These are phyloP conservation scores for Parascotia fuliginaria DNA, from an alignment of 2,888 invertebrate genomes.

Conservation along the genomic window DNA sequence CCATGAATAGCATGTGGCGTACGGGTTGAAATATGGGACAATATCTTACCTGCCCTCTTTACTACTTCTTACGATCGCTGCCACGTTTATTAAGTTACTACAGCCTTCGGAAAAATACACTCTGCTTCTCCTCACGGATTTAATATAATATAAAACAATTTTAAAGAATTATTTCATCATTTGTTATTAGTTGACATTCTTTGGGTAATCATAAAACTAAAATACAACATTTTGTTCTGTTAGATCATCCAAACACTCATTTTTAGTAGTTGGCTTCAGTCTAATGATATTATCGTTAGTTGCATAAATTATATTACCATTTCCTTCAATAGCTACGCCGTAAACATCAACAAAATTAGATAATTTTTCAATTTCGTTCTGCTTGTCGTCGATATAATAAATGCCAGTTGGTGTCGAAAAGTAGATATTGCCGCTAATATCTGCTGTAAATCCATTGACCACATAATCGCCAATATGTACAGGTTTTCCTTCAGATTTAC, in stretches of 20 bases:
- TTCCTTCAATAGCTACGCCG: slow-evolving; percentile 47
- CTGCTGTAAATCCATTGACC: slow-evolving; percentile 46
- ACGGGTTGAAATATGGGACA: slow-evolving; percentile 56
- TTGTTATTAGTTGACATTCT: too few species aligned
- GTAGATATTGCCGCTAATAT: slow-evolving; percentile 48
- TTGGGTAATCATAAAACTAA: neutral
- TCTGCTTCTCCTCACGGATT: too few species aligned
- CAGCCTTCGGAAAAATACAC: slow-evolving; percentile 19
- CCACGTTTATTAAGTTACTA: slow-evolving; percentile 31
- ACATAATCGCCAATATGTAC: slow-evolving; percentile 27
- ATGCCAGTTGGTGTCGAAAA: slow-evolving; percentile 47
- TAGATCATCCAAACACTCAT: slow-evolving; percentile 18
- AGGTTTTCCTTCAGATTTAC: slow-evolving; percentile 17
- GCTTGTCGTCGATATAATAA: slow-evolving; percentile 33
- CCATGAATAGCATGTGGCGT: slow-evolving; percentile 56
- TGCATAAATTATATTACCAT: slow-evolving; percentile 51
- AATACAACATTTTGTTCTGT: neutral
- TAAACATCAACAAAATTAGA: slow-evolving; percentile 22
- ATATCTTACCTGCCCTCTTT: slow-evolving; percentile 48
- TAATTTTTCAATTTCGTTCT: slow-evolving; percentile 24
- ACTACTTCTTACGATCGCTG: slow-evolving; percentile 18
- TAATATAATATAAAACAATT: too few species aligned
- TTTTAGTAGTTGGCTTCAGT: slow-evolving; percentile 38
- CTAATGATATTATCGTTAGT: slow-evolving; percentile 43
- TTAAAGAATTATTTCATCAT: too few species aligned